These are phyloP conservation scores for Odontomachus brunneus DNA, from an alignment of 1,140 invertebrate species.

Conservation along the genomic window DNA sequence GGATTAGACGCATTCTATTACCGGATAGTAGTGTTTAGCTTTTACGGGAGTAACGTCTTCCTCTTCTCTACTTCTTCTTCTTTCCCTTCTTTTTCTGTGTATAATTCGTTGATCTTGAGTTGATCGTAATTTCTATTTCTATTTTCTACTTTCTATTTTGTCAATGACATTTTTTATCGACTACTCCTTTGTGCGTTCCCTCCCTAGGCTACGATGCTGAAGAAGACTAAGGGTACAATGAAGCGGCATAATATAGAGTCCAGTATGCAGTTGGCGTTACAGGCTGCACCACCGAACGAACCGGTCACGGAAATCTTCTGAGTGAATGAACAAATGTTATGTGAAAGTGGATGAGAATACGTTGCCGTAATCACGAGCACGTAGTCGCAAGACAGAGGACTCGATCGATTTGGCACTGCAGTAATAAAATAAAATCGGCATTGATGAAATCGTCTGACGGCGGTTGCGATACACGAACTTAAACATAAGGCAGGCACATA, in stretches of 20 bases:
- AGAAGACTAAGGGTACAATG: conserved; percentile 97
- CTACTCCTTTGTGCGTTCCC: conserved; percentile 81
- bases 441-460: conserved; percentile 63
- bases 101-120: conserved; percentile 40
- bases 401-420: conserved; percentile 54
- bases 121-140: conserved; percentile 53
- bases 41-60: conserved; percentile 42
- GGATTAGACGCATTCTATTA: conserved; percentile 54
- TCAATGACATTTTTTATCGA: conserved; percentile 69
- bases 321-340: conserved; percentile 50
- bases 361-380: conserved; percentile 30
- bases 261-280: conserved; percentile 89
- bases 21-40: conserved; percentile 53
- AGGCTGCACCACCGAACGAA: conserved; percentile 84
- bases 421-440: conserved; percentile 64
- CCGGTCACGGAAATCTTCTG: conserved; percentile 78
- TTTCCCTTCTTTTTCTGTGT: conserved; percentile 47
- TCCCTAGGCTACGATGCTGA: conserved; percentile 94
- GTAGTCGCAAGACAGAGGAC: conserved; percentile 42
- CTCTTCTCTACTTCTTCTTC: conserved; percentile 18
- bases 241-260: conserved; percentile 97
- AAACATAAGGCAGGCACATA: conserved; percentile 71
- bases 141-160: conserved; percentile 56
- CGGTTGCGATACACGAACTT: conserved; percentile 65
- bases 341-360: conserved; percentile 50